A percentile compares a stretch with the other conserved stretches of the same genome.
These are phyloP conservation scores for Cinclus cinclus DNA, from an alignment of 2,113 vertebrate species.

Conservation along the genomic window DNA sequence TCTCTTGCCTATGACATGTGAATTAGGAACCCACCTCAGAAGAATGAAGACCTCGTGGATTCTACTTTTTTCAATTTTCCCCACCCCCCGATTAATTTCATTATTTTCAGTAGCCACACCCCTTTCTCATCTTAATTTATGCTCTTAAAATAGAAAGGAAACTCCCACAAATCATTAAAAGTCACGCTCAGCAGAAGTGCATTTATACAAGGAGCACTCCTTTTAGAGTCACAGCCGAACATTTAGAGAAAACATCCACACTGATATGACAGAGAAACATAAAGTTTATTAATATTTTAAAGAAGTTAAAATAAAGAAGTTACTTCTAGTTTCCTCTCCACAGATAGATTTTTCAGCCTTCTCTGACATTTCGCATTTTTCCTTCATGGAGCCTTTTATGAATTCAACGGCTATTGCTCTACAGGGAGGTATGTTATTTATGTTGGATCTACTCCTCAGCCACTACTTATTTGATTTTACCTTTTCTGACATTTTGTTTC, in stretches of 20 bases:
- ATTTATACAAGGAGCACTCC: neutral
- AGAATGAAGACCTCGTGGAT: neutral
- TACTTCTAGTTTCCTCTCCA: neutral
- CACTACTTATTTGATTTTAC: neutral
- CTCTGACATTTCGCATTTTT: neutral
- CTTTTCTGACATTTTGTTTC: conserved; percentile 4
- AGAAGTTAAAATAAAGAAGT: neutral
- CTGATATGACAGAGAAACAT: neutral
- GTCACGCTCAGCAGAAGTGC: neutral
- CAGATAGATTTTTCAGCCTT: neutral
- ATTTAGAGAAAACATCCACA: neutral
- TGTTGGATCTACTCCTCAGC: neutral
- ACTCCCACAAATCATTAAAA: neutral
- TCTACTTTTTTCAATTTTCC: neutral
- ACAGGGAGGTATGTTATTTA: neutral
- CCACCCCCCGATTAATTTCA: fast-evolving
- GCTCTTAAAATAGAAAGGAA: neutral
- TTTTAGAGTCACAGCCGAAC: neutral
- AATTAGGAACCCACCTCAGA: neutral
- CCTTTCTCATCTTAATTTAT: neutral
- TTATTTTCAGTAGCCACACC: neutral
- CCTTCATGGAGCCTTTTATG: neutral
- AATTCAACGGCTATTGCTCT: neutral
- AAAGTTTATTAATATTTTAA: neutral
- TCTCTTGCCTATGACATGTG: neutral